phyloP scores from a whole-genome alignment of 2,113 vertebrate genomes.

The Chrysemys picta region DNA sequence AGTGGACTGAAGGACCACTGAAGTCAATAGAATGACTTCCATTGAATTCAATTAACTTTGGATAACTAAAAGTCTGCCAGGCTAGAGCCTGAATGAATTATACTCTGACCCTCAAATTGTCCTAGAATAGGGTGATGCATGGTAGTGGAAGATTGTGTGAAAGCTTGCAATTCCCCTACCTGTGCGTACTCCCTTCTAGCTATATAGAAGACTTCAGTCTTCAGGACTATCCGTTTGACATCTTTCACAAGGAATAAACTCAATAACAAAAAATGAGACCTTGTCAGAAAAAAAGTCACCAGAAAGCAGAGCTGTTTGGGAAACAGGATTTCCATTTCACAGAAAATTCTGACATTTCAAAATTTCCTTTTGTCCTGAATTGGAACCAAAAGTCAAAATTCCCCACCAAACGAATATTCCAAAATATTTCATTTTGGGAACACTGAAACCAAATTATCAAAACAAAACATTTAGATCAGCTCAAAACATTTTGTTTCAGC shows the following conservation, averaged over 20 bases:
- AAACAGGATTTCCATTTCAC: background rate
- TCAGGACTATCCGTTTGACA: background rate
- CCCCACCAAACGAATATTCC: background rate
- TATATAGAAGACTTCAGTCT: background rate
- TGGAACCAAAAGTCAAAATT: background rate
- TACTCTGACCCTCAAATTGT: background rate
- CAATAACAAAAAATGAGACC: background rate
- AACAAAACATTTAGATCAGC: slow-evolving; percentile 9
- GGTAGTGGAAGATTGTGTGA: background rate
- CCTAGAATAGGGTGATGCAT: background rate
- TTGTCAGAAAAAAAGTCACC: background rate
- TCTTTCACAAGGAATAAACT: background rate
- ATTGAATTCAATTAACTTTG: background rate
- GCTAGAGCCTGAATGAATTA: background rate
- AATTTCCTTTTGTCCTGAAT: background rate
- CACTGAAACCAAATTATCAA: background rate
- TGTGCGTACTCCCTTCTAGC: background rate
- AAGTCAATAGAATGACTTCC: background rate
- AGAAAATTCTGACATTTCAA: background rate
- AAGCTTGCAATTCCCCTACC: background rate
- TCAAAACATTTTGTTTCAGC: slow-evolving; percentile 1
- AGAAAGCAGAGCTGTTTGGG: background rate
- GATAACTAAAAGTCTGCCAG: background rate
- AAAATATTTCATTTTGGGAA: slow-evolving; percentile 34
- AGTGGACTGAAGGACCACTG: background rate